phyloP scores from a whole-genome alignment of 2,797 vertebrate genomes.

The Enteromius paludinosus region DNA sequence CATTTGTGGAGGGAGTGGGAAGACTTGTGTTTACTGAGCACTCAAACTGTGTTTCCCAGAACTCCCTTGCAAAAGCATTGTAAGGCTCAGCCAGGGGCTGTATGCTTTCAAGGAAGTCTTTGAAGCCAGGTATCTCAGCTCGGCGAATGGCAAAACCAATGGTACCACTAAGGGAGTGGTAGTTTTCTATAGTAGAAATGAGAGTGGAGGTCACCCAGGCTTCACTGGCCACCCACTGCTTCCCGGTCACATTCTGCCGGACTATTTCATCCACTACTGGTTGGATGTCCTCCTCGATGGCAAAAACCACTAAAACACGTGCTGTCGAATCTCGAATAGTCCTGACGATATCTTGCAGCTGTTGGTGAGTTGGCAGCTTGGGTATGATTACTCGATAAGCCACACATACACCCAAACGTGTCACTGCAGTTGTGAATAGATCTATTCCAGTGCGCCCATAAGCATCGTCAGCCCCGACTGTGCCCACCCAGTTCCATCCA shows the following conservation, averaged over 20 bases:
- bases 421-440: slow-evolving; percentile 61
- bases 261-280: slow-evolving; percentile 64
- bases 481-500: slow-evolving; percentile 69
- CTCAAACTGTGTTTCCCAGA: slow-evolving; percentile 65
- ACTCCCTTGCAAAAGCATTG: slow-evolving; percentile 62
- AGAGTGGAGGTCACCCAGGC: slow-evolving; percentile 69
- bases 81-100: slow-evolving; percentile 61
- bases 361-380: slow-evolving; percentile 57
- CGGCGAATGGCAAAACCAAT: slow-evolving; percentile 67
- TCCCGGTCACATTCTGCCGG: slow-evolving; percentile 65
- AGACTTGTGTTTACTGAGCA: slow-evolving; percentile 62
- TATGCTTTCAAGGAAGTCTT: slow-evolving; percentile 59
- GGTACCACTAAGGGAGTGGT: slow-evolving; percentile 62
- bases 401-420: slow-evolving; percentile 60
- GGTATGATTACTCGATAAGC: slow-evolving; percentile 65
- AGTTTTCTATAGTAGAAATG: slow-evolving; percentile 59
- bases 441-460: slow-evolving; percentile 65
- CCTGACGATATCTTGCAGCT: slow-evolving; percentile 61
- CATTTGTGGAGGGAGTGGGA: slow-evolving; percentile 45
- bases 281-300: slow-evolving; percentile 66
- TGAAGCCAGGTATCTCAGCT: slow-evolving; percentile 63
- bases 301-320: slow-evolving; percentile 64
- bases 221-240: slow-evolving; percentile 70
- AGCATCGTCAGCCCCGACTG: slow-evolving; percentile 61
- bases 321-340: slow-evolving; percentile 63